A percentile compares a stretch with the other conserved stretches of the same genome.
phyloP scores from a whole-genome alignment of 2,113 vertebrate genomes.

The Chrysemys picta region DNA sequence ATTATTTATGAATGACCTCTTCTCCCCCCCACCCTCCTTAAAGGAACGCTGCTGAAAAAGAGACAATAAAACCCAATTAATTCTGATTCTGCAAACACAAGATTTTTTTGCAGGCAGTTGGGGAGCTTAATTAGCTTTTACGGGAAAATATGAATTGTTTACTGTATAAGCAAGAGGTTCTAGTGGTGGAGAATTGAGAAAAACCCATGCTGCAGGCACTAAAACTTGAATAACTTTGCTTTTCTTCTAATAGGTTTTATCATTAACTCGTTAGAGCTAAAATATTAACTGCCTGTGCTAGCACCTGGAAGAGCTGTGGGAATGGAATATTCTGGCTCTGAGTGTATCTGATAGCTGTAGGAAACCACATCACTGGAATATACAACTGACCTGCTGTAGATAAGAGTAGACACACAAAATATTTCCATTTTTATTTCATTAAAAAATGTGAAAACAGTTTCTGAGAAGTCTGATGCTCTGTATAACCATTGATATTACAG shows the following conservation, averaged over 20 bases:
- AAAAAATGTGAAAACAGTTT: conserved; percentile 31
- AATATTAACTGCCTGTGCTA: conserved; percentile 10
- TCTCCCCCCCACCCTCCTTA: neutral
- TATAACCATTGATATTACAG: conserved; percentile 15
- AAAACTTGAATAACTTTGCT: conserved; percentile 7
- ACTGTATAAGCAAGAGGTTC: neutral
- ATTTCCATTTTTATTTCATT: conserved; percentile 31
- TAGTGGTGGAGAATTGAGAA: neutral
- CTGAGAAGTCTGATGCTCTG: conserved; percentile 17
- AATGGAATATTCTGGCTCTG: neutral
- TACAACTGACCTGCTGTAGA: conserved; percentile 24
- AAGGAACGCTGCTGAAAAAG: neutral
- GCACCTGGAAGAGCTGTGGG: neutral
- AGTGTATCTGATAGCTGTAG: neutral
- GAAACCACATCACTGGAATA: neutral
- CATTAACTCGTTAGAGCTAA: conserved; percentile 10
- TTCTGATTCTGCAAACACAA: neutral
- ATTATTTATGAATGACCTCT: neutral
- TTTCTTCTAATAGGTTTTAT: neutral
- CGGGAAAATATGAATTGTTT: neutral
- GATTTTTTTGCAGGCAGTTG: neutral
- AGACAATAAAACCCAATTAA: neutral
- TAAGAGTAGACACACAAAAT: conserved; percentile 22
- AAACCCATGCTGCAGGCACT: neutral
- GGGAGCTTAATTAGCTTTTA: neutral